A percentile compares a stretch with the other conserved stretches of the same genome.
Conservation (phyloP, 1,140 invertebrate genomes). For the Stegodyphus dumicola region DNA sequence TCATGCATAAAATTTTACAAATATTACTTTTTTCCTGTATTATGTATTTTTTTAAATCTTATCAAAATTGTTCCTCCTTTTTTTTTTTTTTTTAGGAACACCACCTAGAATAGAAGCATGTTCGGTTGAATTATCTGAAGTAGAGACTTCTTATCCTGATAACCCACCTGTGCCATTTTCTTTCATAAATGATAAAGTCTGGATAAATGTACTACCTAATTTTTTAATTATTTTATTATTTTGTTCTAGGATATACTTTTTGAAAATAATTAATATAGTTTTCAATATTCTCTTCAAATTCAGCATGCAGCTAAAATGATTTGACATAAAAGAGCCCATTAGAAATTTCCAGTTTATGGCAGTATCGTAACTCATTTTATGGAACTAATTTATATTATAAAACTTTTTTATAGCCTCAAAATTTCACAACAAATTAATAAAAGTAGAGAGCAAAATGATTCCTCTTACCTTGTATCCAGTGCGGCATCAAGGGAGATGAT, state of each 20-base stretch:
- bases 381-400: no score
- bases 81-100: constrained; percentile 76
- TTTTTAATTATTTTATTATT: neutral
- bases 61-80: neutral
- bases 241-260: neutral
- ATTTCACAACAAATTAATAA: no score
- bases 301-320: neutral
- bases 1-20: neutral
- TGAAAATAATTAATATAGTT: neutral
- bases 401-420: no score
- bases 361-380: no score
- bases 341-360: neutral
- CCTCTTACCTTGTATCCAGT: no score
- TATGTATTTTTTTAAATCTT: neutral
- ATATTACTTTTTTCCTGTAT: neutral
- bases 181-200: constrained; percentile 85
- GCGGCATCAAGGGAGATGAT: no score
- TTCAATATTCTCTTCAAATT: neutral
- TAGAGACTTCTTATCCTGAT: constrained; percentile 74
- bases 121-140: constrained; percentile 80
- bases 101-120: constrained; percentile 82
- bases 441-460: no score
- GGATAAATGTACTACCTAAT: constrained; percentile 74
- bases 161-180: constrained; percentile 84
- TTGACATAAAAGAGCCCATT: neutral